Conservation (phyloP, 2,113 vertebrate genomes). For the Sarotherodon lohbergeri region DNA sequence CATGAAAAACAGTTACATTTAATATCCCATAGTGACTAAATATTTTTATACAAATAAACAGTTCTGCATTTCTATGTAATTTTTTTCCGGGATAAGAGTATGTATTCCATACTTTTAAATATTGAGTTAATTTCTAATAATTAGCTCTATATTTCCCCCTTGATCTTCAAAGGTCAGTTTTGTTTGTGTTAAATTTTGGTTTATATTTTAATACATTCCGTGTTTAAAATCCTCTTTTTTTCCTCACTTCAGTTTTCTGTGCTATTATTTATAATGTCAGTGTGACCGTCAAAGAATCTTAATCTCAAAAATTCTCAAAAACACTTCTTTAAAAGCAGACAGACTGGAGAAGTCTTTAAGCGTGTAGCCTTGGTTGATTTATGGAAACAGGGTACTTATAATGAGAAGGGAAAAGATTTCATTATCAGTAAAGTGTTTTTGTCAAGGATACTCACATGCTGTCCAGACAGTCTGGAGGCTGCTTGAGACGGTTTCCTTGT, state of each 20-base stretch:
- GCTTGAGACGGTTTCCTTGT: conserved; percentile 89
- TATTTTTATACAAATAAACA: background rate
- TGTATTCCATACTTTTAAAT: background rate
- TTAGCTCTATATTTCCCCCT: background rate
- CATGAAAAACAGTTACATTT: background rate
- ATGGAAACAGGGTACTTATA: background rate
- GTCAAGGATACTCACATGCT: conserved; percentile 75
- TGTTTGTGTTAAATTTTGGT: background rate
- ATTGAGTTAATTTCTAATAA: background rate
- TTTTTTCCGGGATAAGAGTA: background rate
- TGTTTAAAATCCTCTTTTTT: background rate
- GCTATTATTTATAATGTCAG: background rate
- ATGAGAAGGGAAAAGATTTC: background rate
- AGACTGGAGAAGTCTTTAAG: background rate
- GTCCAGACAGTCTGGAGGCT: conserved; percentile 88
- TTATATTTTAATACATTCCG: background rate
- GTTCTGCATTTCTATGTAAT: background rate
- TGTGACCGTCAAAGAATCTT: no score
- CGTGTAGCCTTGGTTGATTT: background rate
- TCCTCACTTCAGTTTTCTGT: background rate
- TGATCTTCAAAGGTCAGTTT: background rate
- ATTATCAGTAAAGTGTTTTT: background rate
- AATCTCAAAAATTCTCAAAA: no score
- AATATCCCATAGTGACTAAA: background rate
- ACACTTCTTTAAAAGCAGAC: background rate